Percentiles rank a stretch among this genome's conserved stretches.
Evolutionary conservation across 1,140 invertebrate species (phyloP).

Genomic region (Camponotus vicinus): DNA sequence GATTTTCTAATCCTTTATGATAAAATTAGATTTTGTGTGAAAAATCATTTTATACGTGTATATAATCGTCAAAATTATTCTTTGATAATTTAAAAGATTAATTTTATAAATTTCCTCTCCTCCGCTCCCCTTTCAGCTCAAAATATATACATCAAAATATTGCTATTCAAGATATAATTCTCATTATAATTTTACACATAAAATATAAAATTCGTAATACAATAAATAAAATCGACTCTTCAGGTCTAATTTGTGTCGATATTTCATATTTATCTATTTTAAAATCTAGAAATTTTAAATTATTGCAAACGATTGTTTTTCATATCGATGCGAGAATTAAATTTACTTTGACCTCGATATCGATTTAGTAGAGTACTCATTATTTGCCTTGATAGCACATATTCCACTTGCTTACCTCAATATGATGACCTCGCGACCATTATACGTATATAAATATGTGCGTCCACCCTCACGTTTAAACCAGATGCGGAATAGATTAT

Average conservation of each 20-base stretch:
- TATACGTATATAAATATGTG: slow-evolving; percentile 35
- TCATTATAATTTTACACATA: neutral
- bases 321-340: neutral
- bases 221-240: slow-evolving; percentile 24
- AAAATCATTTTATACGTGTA: neutral
- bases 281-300: slow-evolving; percentile 35
- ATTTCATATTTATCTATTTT: slow-evolving; percentile 16
- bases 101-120: neutral
- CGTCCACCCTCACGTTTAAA: slow-evolving; percentile 56
- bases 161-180: slow-evolving; percentile 13
- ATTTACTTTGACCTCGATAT: slow-evolving; percentile 39
- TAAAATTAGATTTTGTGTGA: neutral
- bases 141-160: neutral
- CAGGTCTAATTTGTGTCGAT: slow-evolving; percentile 8
- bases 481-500: slow-evolving; percentile 64
- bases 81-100: neutral
- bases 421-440: slow-evolving; percentile 42
- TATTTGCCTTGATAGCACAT: slow-evolving; percentile 21
- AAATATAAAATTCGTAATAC: slow-evolving; percentile 16
- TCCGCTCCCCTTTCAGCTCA: neutral
- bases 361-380: slow-evolving; percentile 24
- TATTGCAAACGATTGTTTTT: slow-evolving; percentile 25
- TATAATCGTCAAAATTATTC: no score
- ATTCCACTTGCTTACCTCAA: slow-evolving; percentile 39
- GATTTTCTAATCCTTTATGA: neutral